phyloP scores from a whole-genome alignment of 2,113 vertebrate species.

The Ibidorhyncha struthersii region DNA sequence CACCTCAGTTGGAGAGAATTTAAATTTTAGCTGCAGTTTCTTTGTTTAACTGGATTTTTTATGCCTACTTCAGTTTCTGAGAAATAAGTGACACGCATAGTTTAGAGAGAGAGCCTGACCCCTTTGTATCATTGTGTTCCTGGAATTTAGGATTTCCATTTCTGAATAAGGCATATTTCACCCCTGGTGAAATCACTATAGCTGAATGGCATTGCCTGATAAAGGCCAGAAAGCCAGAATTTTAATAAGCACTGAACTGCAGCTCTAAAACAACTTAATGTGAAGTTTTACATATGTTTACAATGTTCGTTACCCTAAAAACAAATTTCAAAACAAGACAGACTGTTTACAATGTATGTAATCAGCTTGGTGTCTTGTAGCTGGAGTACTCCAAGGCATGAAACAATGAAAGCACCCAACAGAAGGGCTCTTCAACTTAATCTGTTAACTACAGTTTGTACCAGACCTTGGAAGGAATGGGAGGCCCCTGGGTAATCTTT shows the following conservation, averaged over 20 bases:
- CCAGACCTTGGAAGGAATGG: constrained; percentile 16
- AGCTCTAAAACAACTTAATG: background rate
- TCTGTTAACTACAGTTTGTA: constrained; percentile 23
- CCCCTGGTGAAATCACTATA: constrained; percentile 50
- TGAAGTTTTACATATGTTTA: constrained; percentile 62
- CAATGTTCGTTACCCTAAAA: constrained; percentile 10
- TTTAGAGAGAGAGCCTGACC: background rate
- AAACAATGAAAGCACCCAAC: constrained; percentile 36
- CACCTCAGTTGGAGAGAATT: background rate
- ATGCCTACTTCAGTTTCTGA: background rate
- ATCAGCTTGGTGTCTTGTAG: constrained; percentile 52
- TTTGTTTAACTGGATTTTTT: constrained; percentile 39
- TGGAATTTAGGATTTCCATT: constrained; percentile 59
- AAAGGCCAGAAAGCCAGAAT: constrained; percentile 47
- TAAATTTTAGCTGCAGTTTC: constrained; percentile 14
- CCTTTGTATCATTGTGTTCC: background rate
- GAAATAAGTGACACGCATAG: constrained; percentile 8
- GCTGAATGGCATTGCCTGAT: constrained; percentile 32
- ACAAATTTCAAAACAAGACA: constrained; percentile 44
- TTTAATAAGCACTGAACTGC: constrained; percentile 39
- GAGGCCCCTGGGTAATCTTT: constrained; percentile 46
- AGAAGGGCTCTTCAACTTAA: constrained; percentile 50
- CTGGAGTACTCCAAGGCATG: background rate
- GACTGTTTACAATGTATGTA: constrained; percentile 45
- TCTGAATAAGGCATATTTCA: constrained; percentile 52